Evolutionary conservation across 2,888 invertebrate species (phyloP), one percentile per base, ranked within the genome.

Genomic region (Oasisia sp.): DNA sequence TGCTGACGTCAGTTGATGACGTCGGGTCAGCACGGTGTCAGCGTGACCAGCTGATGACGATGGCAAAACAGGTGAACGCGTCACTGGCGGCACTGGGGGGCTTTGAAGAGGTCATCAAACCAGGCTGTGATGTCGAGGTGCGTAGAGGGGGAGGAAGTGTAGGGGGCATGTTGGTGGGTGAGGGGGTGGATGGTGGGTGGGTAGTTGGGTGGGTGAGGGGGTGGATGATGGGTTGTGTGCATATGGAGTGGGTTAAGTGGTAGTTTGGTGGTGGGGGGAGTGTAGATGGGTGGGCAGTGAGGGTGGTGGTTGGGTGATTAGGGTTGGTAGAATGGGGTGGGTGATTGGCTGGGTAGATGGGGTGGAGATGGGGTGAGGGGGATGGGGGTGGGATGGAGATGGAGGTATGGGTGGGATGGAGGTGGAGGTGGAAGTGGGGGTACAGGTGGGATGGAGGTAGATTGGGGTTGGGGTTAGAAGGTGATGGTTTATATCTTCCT

Each of bases 31-130:
- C 95, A 3, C 94, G 95, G n/a, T 94, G 95, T 93, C 94, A 95
- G 93, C 94, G 93, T 91, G 93, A 94, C 58, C 95, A 95, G 91
- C 94, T 96, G 58, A 95, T 96, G 95, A 94, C 95, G 90, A 95
- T 95, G 94, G 96, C 96, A 32, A 95, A 96, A 92, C 95, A 95
- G 91, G 95, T 96, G 38, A 95, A 96, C 92, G 96, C 96, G 32
- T 95, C 96, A 1, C 94, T 96, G 38, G 95, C 96, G 93, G 95
- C 96, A 1, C 94, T 96, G 5, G 96, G 96, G 32, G 96, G 96
- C 5, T 96, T 96, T 92, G 95, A 95, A n/a, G 96, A 96, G 94
- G 95, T 95, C n/a, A 94, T 96, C 58, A 95, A 96, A 93, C 95
- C 95, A 32, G 96, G 96, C 38, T 96, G 95, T 93, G 94, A 95